Base-by-base conservation (phyloP, 2,797 vertebrate species). In the Cynodonichthys magdalenae region DNA sequence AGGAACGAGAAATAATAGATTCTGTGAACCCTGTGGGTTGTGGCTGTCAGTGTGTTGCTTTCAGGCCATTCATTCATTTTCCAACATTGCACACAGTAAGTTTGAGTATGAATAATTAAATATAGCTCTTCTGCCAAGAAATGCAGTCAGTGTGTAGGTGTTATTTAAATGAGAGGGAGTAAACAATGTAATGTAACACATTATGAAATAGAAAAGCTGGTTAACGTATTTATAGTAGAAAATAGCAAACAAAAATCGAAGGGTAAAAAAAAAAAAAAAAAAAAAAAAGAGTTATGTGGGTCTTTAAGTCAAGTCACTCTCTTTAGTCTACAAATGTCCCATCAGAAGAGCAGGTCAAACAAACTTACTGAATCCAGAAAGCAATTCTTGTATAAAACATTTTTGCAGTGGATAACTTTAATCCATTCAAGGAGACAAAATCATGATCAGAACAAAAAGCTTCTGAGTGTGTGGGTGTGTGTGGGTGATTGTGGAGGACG, bases 71-170 rank as follows among this genome's bases (percentile, higher is more conserved):
- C 50, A 59, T 57, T 69, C 0, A 62, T 61, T 29, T 60, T 48
- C 10, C 54, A 39, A 3, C 4, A 12, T 0, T 11, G 50, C 28
- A 56, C 44, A 60, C 17, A 46, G n/a, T 42, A 39, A 14, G 29
- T 53, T 48, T 66, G 31, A 39, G 29, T 28, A 53, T 44, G 6
- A 79, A 68, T 56, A 41, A 48, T 51, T 59, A 34, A 60, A 55
- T 60, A 18, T 28, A 46, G 24, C n/a, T 59, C 3, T 17, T 45
- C 56, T 53, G 44, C 46, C 39, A 75, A 54, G 34, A 14, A 66
- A 34, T 45, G 18, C 6, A 65, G 39, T 20, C 1, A 59, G 59
- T 39, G 45, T 57, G 50, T 63, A 60, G 46, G 44, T 73, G 52
- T 54, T 59, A 6, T 57, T 52, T 74, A 53, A 65, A 65, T 27